Evolutionary conservation across 1,140 invertebrate species (phyloP).

Genomic region (Bombus difficillimus): DNA sequence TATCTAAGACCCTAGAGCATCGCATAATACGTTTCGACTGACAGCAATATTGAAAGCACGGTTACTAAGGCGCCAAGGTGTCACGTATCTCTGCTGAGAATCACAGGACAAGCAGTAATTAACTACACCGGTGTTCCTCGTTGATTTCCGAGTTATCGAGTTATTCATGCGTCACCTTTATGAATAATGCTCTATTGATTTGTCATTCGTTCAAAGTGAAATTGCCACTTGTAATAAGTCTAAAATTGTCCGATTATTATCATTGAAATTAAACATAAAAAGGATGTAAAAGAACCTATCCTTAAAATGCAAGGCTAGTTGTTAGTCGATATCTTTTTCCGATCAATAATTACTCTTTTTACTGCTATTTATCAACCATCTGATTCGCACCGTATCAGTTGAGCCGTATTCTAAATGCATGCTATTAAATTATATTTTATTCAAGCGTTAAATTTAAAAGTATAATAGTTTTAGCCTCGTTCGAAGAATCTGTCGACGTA

Average conservation of each 20-base stretch:
- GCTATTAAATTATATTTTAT: neutral
- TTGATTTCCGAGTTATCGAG: constrained; percentile 28
- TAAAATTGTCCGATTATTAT: neutral
- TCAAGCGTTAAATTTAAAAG: neutral
- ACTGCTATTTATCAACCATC: neutral
- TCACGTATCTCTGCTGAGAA: constrained; percentile 33
- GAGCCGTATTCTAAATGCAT: neutral
- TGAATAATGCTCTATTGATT: constrained; percentile 38
- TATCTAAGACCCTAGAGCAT: neutral
- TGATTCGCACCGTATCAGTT: neutral
- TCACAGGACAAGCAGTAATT: constrained; percentile 50
- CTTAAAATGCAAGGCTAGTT: neutral
- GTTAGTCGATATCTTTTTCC: neutral
- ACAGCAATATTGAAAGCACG: constrained; percentile 18
- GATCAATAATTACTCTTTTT: neutral
- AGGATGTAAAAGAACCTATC: neutral
- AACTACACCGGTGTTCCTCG: constrained; percentile 17
- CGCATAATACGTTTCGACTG: neutral
- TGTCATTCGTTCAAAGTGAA: neutral
- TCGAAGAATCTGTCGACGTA: no score
- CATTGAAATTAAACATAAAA: neutral
- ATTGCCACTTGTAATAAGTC: neutral
- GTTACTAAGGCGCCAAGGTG: constrained; percentile 1
- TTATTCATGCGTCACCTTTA: constrained; percentile 11
- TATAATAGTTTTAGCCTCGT: neutral